phyloP scores from a whole-genome alignment of 2,113 vertebrate genomes.

The Festucalex cinctus region DNA sequence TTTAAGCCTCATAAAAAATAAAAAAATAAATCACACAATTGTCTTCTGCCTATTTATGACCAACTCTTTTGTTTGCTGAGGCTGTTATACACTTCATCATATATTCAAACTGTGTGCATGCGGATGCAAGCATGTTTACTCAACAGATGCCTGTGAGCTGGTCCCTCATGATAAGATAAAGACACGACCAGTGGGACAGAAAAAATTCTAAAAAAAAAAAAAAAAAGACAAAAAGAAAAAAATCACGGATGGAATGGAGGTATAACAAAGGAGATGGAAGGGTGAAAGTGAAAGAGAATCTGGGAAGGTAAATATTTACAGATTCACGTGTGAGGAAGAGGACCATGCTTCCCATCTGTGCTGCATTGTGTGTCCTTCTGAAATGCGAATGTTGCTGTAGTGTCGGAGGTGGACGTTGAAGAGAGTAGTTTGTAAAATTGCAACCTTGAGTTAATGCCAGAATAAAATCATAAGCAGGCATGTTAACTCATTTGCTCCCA shows the following conservation, averaged over 20 bases:
- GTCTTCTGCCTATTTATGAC: constrained; percentile 48
- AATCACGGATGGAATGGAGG: constrained; percentile 20
- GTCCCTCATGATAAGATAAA: constrained; percentile 45
- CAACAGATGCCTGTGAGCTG: constrained; percentile 51
- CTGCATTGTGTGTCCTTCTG: constrained; percentile 44
- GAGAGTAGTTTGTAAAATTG: constrained; percentile 35
- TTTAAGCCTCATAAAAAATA: constrained; percentile 41
- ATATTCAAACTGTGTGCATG: constrained; percentile 47
- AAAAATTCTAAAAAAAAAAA: constrained; percentile 11
- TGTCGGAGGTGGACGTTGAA: constrained; percentile 40
- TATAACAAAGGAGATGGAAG: constrained; percentile 31
- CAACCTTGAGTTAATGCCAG: constrained; percentile 8
- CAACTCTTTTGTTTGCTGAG: constrained; percentile 54
- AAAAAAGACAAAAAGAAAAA: not conserved
- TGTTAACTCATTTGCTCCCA: too few species aligned
- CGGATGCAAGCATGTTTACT: constrained; percentile 45
- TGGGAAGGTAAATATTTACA: constrained; percentile 68
- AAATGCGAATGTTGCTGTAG: constrained; percentile 55
- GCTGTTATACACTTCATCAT: constrained; percentile 35
- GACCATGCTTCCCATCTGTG: constrained; percentile 57
- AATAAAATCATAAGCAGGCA: constrained; percentile 26
- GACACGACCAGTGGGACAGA: constrained; percentile 36
- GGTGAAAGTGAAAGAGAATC: constrained; percentile 54
- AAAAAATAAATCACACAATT: constrained; percentile 31
- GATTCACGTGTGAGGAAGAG: constrained; percentile 53